phyloP scores from a whole-genome alignment of 2,113 vertebrate genomes.

The Tragelaphus scriptus region DNA sequence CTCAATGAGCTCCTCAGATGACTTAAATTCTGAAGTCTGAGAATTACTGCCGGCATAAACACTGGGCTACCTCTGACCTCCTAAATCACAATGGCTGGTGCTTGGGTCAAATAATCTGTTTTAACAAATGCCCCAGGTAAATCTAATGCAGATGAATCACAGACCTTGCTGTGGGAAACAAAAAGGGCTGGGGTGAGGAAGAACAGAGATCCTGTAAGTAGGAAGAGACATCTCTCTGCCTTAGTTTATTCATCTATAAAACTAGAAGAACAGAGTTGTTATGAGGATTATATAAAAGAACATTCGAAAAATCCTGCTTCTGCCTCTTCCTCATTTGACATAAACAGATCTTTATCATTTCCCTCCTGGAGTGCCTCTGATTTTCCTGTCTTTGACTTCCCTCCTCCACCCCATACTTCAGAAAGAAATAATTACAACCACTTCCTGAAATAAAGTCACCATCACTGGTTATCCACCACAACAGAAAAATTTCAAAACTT shows the following conservation, averaged over 20 bases:
- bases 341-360: neutral
- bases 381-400: neutral
- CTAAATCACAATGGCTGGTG: neutral
- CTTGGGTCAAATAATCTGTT: neutral
- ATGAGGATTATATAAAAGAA: neutral
- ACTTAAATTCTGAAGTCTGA: neutral
- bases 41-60: neutral
- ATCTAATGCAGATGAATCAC: neutral
- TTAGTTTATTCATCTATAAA: neutral
- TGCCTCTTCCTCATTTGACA: neutral
- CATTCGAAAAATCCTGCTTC: neutral
- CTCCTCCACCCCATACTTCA: neutral
- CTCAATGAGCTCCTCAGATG: neutral
- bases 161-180: neutral
- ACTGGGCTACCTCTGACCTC: neutral
- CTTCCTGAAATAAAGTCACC: neutral
- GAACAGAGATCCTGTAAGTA: neutral
- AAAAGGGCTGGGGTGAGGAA: neutral
- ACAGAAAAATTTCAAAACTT: neutral
- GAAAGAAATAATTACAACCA: neutral
- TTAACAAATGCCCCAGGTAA: neutral
- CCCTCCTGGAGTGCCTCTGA: neutral
- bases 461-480: neutral
- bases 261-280: neutral
- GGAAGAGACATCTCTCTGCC: neutral